These are phyloP conservation scores for Neopelma chrysocephalum DNA, from an alignment of 2,797 vertebrate species.

Conservation along the genomic window DNA sequence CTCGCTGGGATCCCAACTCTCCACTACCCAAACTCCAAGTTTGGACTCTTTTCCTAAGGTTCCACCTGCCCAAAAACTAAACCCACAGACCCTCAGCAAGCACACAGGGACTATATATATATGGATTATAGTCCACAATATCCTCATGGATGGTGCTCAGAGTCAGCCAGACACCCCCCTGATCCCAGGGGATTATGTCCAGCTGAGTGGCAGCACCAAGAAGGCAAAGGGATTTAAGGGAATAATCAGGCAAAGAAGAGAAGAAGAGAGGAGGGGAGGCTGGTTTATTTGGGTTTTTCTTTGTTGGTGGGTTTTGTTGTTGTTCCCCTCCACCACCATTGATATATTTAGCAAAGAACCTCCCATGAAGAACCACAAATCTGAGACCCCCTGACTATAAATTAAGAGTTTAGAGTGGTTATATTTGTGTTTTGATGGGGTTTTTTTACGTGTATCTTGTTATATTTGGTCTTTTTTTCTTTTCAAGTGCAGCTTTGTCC, in stretches of 20 bases:
- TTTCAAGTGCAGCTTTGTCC: background rate
- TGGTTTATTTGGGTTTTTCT: too few species aligned
- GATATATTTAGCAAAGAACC: background rate
- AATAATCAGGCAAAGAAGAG: background rate
- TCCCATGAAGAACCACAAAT: background rate
- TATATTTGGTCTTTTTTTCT: background rate
- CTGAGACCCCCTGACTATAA: background rate
- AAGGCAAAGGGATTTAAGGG: background rate
- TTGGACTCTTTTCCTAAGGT: background rate
- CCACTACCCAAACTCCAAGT: fast-evolving
- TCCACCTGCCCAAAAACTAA: background rate
- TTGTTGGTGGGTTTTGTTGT: background rate
- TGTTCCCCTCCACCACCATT: fast-evolving
- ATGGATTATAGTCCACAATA: background rate
- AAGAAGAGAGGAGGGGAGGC: background rate
- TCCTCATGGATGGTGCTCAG: background rate
- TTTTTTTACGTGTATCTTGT: fast-evolving
- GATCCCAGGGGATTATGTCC: background rate
- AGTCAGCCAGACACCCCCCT: background rate
- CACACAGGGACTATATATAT: too few species aligned
- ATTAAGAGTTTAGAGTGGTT: background rate
- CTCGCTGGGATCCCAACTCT: background rate
- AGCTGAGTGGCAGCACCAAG: background rate
- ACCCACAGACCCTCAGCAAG: background rate
- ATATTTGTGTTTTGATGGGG: fast-evolving